A percentile compares a stretch with the other conserved stretches of the same genome.
phyloP scores from a whole-genome alignment of 2,113 vertebrate genomes.

The Neoarius graeffei region DNA sequence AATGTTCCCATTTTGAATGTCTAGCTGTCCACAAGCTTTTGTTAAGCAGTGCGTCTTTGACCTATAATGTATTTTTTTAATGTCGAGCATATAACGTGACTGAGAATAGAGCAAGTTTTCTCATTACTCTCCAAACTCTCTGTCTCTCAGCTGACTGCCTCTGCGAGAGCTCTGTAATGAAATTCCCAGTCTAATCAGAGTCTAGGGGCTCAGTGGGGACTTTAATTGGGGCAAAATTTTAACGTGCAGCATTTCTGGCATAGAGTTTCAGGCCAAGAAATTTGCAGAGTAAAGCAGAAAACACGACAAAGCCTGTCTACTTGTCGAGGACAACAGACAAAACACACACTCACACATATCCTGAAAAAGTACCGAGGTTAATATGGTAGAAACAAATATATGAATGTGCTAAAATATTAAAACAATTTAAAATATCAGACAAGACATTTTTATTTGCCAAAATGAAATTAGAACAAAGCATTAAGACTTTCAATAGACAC shows the following conservation, averaged over 20 bases:
- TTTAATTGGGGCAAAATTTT: conserved; percentile 63
- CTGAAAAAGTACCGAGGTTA: not conserved
- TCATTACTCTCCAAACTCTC: conserved; percentile 17
- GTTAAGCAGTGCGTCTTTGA: not conserved
- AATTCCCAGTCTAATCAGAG: conserved; percentile 54
- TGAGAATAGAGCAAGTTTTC: conserved; percentile 23
- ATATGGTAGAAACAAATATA: not conserved
- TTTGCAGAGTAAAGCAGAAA: conserved; percentile 68
- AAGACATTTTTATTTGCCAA: not conserved
- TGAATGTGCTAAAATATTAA: not conserved
- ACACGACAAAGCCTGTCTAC: conserved; percentile 25
- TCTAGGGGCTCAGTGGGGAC: conserved; percentile 34
- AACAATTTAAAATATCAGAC: not conserved
- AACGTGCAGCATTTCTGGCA: conserved; percentile 56
- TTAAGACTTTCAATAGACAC: not conserved
- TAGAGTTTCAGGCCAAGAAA: conserved; percentile 47
- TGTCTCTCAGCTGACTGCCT: conserved; percentile 22
- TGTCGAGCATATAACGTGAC: not conserved
- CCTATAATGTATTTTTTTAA: not conserved
- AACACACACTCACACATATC: not conserved
- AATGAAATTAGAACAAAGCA: not conserved
- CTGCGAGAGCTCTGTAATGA: conserved; percentile 34
- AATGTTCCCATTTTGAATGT: not conserved
- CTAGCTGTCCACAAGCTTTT: not conserved
- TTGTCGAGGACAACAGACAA: conserved; percentile 6